Evolutionary conservation across 2,888 invertebrate genomes (phyloP).

Genomic region (Apoderus coryli): DNA sequence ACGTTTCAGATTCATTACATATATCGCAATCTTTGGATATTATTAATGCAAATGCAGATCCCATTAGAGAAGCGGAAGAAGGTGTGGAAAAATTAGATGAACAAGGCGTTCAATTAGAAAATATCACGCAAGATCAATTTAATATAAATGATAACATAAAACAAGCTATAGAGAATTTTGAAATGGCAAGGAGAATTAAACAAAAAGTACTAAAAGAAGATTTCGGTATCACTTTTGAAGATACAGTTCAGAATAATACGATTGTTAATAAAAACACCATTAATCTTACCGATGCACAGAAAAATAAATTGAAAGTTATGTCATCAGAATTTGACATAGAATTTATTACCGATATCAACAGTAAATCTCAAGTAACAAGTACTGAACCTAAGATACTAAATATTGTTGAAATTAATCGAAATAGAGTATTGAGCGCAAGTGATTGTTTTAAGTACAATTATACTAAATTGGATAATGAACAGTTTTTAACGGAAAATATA

Average conservation of each 20-base stretch:
- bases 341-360: slow-evolving; percentile 14
- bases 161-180: slow-evolving; percentile 30
- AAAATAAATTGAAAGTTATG: slow-evolving; percentile 45
- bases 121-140: slow-evolving; percentile 31
- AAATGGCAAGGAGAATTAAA: slow-evolving; percentile 35
- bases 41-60: slow-evolving; percentile 38
- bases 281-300: slow-evolving; percentile 43
- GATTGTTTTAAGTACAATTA: slow-evolving; percentile 25
- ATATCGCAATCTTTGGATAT: slow-evolving; percentile 40
- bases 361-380: too few species aligned
- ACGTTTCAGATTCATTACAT: slow-evolving; percentile 31
- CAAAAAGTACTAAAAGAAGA: slow-evolving; percentile 39
- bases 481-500: too few species aligned
- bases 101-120: slow-evolving; percentile 29
- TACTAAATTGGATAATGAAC: slow-evolving; percentile 22
- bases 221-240: slow-evolving; percentile 31
- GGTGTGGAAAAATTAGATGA: slow-evolving; percentile 22
- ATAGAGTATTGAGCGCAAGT: slow-evolving; percentile 24
- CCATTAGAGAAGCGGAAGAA: slow-evolving; percentile 6
- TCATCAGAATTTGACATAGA: slow-evolving; percentile 44
- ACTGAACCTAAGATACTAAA: slow-evolving; percentile 12
- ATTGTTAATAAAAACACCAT: slow-evolving; percentile 24
- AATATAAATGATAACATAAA: slow-evolving; percentile 14
- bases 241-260: slow-evolving; percentile 26
- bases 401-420: slow-evolving; percentile 21